Evolutionary conservation across 2,797 vertebrate species (phyloP).

Genomic region (Picus viridis): DNA sequence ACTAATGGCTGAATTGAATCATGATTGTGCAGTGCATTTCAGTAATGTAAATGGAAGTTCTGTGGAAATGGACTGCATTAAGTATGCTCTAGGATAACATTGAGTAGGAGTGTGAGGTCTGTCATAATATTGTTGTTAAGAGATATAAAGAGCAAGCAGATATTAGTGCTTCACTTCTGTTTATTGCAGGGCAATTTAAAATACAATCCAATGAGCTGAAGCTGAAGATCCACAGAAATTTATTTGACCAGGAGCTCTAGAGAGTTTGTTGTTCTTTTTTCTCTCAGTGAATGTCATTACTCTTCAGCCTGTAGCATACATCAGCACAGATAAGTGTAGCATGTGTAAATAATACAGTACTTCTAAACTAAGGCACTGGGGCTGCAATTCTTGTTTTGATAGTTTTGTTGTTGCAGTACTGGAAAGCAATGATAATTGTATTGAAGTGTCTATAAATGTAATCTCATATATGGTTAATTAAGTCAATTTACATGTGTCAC

Average conservation of each 20-base stretch:
- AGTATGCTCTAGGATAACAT: neutral
- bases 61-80: neutral
- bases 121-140: neutral
- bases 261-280: neutral
- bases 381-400: neutral
- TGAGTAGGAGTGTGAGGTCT: neutral
- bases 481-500: neutral
- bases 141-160: neutral
- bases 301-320: neutral
- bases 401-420: neutral
- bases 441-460: neutral
- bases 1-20: neutral
- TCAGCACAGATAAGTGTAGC: neutral
- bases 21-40: neutral
- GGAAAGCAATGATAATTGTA: neutral
- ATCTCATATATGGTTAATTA: neutral
- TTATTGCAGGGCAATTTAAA: constrained; percentile 31
- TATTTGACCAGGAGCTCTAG: neutral
- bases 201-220: constrained; percentile 4
- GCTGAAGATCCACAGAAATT: constrained; percentile 5
- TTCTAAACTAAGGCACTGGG: neutral
- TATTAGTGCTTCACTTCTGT: neutral
- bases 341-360: neutral
- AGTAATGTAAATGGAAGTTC: neutral
- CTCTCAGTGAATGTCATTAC: neutral